Evolutionary conservation across 35 echinoderm and acorn worm genomes (phyloP).

Genomic region (Acanthaster planci): DNA sequence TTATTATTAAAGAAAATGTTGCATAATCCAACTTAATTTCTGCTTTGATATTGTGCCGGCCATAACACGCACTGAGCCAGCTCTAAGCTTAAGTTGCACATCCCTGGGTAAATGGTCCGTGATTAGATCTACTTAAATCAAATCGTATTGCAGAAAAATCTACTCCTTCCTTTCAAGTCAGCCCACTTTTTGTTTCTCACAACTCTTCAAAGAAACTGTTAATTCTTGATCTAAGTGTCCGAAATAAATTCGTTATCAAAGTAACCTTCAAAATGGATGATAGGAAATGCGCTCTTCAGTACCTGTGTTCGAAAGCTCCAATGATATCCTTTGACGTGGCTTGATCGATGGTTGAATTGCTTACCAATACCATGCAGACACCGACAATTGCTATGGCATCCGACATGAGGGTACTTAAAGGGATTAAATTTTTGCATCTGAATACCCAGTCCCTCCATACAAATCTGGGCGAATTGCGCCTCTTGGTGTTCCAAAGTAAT

Average conservation of each 20-base stretch:
- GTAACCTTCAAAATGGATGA: neutral
- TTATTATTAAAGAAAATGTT: too few relatives aligned
- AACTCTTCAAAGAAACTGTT: neutral
- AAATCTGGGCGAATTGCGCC: neutral
- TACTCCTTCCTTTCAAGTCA: neutral
- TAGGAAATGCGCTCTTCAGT: neutral
- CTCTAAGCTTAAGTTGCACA: too few relatives aligned
- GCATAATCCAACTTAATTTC: too few relatives aligned
- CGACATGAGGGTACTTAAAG: too few relatives aligned
- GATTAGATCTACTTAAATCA: too few relatives aligned
- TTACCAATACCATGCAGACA: too few relatives aligned
- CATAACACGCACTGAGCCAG: too few relatives aligned
- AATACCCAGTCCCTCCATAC: neutral
- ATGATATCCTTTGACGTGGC: neutral
- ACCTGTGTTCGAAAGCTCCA: neutral
- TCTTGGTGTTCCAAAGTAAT: constrained; percentile 14
- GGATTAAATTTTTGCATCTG: too few relatives aligned
- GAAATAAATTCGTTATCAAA: neutral
- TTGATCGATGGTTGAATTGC: too few relatives aligned
- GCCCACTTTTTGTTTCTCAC: neutral
- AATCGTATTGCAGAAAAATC: neutral
- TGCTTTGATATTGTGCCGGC: too few relatives aligned
- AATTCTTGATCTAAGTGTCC: neutral
- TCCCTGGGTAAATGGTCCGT: too few relatives aligned
- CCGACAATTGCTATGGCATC: too few relatives aligned